Base-by-base conservation (phyloP, 2,888 invertebrate species). In the Cephonodes hylas region DNA sequence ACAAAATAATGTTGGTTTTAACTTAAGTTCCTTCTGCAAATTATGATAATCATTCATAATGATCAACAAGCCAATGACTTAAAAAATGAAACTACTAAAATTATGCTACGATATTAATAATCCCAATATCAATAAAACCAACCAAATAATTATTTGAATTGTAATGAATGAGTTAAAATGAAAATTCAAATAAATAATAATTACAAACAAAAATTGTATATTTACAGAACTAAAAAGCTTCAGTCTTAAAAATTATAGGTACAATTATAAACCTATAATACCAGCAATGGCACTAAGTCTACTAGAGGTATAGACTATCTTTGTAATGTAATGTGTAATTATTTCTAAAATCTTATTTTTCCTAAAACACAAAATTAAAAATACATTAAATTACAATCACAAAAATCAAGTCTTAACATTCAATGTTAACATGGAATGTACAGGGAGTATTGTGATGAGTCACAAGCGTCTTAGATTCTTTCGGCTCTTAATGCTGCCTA, bases 401-500 rank as follows among this genome's bases (percentile, higher is more conserved):
- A 42, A 58, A 38, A 58, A n/a, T n/a, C 2, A 31, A 25, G 31
- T 22, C 5, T 38, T 38, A 23, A 22, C 38, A 58, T 20, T 23
- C 18, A 45, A 20, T 45, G 45, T 45, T 27, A 56, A 31, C 27
- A 25, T 31, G 18, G 27, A 56, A 31, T 56, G 15, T 31, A 31
- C 20, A 15, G 84, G 64, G 59, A 42, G 60, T 60, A 38, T 61
- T 63, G 45, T 67, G 60, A 66, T 63, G 75, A 63, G 79, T 83
- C 77, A 87, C 70, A 88, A 85, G 74, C 93, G 82, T 65, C 85
- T 82, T 63, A 93, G 81, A 70, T 90, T 93, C 66, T 79, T 86
- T 74, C 79, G 89, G 74, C 93, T 92, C 74, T 90, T 89, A 63
- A 75, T 88, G 38, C 91, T 85, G 57, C 91, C 91, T 42, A 89